Evolutionary conservation across 2,113 vertebrate genomes (phyloP), one percentile per base, ranked within the genome.

Genomic region (Gymnogyps californianus): DNA sequence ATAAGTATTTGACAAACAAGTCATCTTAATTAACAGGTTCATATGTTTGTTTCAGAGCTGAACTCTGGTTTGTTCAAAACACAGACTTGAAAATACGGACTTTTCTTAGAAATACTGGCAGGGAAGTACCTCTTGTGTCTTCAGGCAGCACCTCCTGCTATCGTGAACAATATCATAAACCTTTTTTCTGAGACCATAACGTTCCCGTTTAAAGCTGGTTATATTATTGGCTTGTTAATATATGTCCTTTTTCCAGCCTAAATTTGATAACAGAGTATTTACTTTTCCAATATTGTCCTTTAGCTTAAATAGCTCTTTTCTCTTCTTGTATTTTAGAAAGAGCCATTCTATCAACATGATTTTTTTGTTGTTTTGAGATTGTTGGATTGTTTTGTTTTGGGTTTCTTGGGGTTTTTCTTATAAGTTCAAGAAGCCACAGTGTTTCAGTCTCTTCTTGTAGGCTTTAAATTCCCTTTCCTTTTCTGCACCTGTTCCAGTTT

Each of bases 401-500:
- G 1, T 42, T 82, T 79, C 18, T 32, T 74, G 13, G 14, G 9
- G 4, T 10, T 89, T 84, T 66, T 74, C 24, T 49, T 87, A 3
- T 21, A 47, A 75, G 31, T 64, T 87, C 52, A 94, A 88, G 26
- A 61, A 94, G 71, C 62, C 34, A 31, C 2, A 1, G 9, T 55
- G n/a, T 87, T 91, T 70, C 49, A 26, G 2, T 58, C 71, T 78
- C 54, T 40, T 89, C 57, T 49, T 61, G 57, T 55, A 74, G 59
- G 29, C 64, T 92, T 94, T 66, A 66, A 90, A 81, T 81, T 91
- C 42, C 71, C 52, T 72, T 91, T 75, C 17, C 32, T 75, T 74
- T 84, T 36, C 65, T 90, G 87, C 95, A 94, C 75, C 92, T 95
- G 87, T 95, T 90, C 22, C 70, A 52, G 40, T 85, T 71, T 71